Evolutionary conservation across 2,797 vertebrate species (phyloP), one percentile per base, ranked within the genome.

Genomic region (Euthynnus affinis): DNA sequence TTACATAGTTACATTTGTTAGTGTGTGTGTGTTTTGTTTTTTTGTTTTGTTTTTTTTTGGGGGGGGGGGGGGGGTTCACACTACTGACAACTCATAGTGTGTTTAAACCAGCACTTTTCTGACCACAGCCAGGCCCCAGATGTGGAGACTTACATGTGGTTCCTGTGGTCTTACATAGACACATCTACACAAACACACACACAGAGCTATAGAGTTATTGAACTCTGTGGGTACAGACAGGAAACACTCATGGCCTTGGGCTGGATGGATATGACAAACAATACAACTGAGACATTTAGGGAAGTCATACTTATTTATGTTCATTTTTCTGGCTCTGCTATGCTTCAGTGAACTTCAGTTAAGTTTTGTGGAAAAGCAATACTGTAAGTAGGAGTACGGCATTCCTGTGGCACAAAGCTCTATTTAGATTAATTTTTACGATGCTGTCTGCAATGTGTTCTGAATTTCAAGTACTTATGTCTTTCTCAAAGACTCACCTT

Each of bases 401-500:
- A 72, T 77, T 76, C 23, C 14, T 73, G 12, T 14, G 20, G 6
- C 25, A 65, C 5, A 46, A 23, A 64, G 73, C n/a, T 68, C 1
- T 52, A 14, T 69, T 42, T 20, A 48, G 1, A 60, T 37, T 2
- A 48, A 17, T 55, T n/a, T 66, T 73, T n/a, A 52, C 66, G 60
- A 65, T 14, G 14, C 32, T 46, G 7, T 61, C 51, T 58, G 12
- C 9, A 68, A 23, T 59, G 17, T 46, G 2, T 55, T 75, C 23
- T 71, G 15, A 37, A 34, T 60, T 64, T 23, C 0, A n/a, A 46
- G 6, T 44, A 23, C n/a, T 55, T 17, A 7, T 62, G 7, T 63
- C 20, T 58, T 29, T 44, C 7, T 48, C 10, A 71, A 32, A 51
- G 59, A 74, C 82, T 94, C 92, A 99, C 98, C 98, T 96, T 98